These are phyloP conservation scores for Heliconius hewitsoni DNA, from an alignment of 1,140 invertebrate genomes.

Conservation along the genomic window DNA sequence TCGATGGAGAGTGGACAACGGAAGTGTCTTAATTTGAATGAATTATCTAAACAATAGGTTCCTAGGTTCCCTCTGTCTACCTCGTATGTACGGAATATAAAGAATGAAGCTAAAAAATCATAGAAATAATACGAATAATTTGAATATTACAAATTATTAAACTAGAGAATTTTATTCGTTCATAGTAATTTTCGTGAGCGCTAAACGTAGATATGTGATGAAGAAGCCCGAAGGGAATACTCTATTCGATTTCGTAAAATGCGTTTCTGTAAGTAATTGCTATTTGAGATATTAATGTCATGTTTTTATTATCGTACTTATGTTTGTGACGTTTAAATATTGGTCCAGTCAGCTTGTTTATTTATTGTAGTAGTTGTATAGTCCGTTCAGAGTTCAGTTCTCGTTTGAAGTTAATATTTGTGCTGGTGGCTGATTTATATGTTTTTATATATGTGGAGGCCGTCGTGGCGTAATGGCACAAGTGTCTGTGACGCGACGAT, in stretches of 20 bases:
- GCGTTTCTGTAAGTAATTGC: slow-evolving; percentile 87
- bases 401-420: not conserved
- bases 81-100: no score
- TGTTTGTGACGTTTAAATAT: not conserved
- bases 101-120: no score
- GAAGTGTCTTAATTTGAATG: no score
- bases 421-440: not conserved
- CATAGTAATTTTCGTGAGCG: slow-evolving; percentile 89
- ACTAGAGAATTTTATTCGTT: slow-evolving; percentile 2
- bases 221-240: slow-evolving; percentile 92
- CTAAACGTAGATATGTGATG: slow-evolving; percentile 89
- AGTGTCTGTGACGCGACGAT: no score
- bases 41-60: no score
- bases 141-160: no score
- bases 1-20: no score
- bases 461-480: no score
- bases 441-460: no score
- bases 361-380: not conserved
- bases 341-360: not conserved
- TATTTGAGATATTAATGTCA: not conserved
- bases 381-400: not conserved
- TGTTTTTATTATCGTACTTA: not conserved
- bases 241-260: slow-evolving; percentile 88
- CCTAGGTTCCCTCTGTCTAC: no score
- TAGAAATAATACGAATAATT: no score